Evolutionary conservation across 2,797 vertebrate genomes (phyloP).

Genomic region (Borostomias antarcticus): DNA sequence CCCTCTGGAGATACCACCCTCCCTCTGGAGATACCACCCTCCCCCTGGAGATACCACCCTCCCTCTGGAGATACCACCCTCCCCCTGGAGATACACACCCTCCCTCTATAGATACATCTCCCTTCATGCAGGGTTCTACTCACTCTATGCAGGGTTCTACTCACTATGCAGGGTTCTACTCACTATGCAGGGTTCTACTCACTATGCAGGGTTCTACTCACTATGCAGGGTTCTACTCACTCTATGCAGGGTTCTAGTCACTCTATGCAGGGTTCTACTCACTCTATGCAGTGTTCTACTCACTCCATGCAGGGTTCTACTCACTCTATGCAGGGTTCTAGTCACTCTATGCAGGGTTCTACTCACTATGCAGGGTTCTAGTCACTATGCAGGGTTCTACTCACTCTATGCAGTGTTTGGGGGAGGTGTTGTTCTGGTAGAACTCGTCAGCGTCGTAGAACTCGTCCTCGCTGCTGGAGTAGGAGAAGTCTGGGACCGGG

Average conservation of each 20-base stretch:
- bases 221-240: conserved; percentile 69
- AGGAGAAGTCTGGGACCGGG: conserved; percentile 97
- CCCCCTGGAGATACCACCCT: too few species aligned
- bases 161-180: too few species aligned
- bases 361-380: conserved; percentile 47
- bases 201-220: too few species aligned
- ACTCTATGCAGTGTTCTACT: conserved; percentile 4
- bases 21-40: too few species aligned
- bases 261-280: neutral
- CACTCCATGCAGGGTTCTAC: neutral
- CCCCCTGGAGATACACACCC: too few species aligned
- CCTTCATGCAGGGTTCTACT: neutral
- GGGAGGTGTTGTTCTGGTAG: conserved; percentile 93
- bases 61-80: too few species aligned
- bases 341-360: conserved; percentile 13
- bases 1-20: too few species aligned
- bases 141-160: conserved; percentile 3
- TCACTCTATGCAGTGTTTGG: conserved; percentile 94
- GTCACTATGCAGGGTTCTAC: conserved; percentile 80
- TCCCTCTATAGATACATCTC: too few species aligned
- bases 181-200: conserved; percentile 71
- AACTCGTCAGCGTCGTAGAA: conserved; percentile 99
- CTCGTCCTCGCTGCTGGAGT: conserved; percentile 98
- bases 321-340: neutral
- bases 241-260: conserved; percentile 7